Conservation (phyloP, 2,797 vertebrate species). For the Tympanoctomys barrerae region DNA sequence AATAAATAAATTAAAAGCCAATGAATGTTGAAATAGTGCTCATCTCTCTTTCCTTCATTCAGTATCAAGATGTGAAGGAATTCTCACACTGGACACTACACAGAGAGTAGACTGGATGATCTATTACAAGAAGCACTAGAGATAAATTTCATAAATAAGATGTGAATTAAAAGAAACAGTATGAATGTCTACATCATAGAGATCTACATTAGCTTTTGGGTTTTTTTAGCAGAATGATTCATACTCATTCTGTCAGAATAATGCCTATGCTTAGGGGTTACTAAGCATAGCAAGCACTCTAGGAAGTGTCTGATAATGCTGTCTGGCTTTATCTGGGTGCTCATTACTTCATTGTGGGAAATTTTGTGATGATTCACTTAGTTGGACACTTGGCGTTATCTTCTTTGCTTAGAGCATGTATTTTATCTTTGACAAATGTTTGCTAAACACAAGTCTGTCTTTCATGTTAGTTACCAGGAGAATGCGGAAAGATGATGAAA, state of each 20-base stretch:
- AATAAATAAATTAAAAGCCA: neutral
- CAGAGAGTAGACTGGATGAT: neutral
- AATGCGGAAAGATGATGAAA: neutral
- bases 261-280: neutral
- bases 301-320: neutral
- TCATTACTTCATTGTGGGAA: neutral
- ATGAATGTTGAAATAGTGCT: neutral
- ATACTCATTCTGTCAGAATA: neutral
- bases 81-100: neutral
- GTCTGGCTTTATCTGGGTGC: neutral
- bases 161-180: neutral
- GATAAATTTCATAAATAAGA: slow-evolving; percentile 6
- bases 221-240: neutral
- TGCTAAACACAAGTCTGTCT: neutral
- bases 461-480: neutral
- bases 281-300: neutral
- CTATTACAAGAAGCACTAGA: neutral
- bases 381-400: neutral
- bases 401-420: neutral
- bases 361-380: neutral
- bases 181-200: neutral
- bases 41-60: neutral
- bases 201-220: neutral
- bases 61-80: neutral
- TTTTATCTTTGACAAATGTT: neutral